Percentiles rank a stretch among this genome's conserved stretches.
These are phyloP conservation scores for Protophormia terraenovae DNA, from an alignment of 2,888 invertebrate species.

Conservation along the genomic window DNA sequence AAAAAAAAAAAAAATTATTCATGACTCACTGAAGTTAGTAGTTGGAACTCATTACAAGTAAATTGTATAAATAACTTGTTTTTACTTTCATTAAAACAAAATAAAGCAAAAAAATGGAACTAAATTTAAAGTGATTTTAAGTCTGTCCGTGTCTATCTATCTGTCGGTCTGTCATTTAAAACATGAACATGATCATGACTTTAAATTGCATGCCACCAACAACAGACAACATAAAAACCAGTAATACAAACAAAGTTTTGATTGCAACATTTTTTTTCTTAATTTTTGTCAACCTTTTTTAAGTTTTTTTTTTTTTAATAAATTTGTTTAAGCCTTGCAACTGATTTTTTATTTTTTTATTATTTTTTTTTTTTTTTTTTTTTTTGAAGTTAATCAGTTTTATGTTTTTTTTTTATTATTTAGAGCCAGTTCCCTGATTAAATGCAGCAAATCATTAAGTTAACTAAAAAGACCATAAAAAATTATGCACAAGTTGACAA, in stretches of 20 bases:
- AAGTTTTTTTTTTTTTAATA: not conserved
- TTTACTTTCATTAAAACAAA: slow-evolving; percentile 60
- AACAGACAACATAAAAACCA: slow-evolving; percentile 3
- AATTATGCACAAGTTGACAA: slow-evolving; percentile 34
- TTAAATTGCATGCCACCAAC: slow-evolving; percentile 54
- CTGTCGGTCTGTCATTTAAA: slow-evolving; percentile 41
- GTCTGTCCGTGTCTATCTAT: slow-evolving; percentile 6
- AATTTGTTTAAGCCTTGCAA: not conserved
- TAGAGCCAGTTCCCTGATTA: slow-evolving; percentile 26
- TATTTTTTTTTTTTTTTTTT: not conserved
- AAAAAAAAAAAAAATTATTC: not conserved
- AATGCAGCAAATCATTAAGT: slow-evolving; percentile 55
- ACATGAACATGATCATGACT: slow-evolving; percentile 65
- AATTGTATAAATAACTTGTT: slow-evolving; percentile 51
- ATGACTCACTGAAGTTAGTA: slow-evolving; percentile 26
- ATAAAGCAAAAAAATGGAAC: not conserved
- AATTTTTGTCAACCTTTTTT: slow-evolving; percentile 39
- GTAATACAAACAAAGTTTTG: slow-evolving; percentile 11
- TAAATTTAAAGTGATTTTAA: slow-evolving; percentile 54
- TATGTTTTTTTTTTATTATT: not conserved
- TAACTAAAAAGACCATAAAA: slow-evolving; percentile 29
- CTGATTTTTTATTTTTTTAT: slow-evolving; percentile 18
- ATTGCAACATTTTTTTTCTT: slow-evolving; percentile 44
- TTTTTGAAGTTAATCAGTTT: not conserved
- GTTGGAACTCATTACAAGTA: slow-evolving; percentile 34